A percentile compares a stretch with the other conserved stretches of the same genome.
These are phyloP conservation scores for Enteromius radiatus DNA, from an alignment of 2,797 vertebrate species.

Conservation along the genomic window DNA sequence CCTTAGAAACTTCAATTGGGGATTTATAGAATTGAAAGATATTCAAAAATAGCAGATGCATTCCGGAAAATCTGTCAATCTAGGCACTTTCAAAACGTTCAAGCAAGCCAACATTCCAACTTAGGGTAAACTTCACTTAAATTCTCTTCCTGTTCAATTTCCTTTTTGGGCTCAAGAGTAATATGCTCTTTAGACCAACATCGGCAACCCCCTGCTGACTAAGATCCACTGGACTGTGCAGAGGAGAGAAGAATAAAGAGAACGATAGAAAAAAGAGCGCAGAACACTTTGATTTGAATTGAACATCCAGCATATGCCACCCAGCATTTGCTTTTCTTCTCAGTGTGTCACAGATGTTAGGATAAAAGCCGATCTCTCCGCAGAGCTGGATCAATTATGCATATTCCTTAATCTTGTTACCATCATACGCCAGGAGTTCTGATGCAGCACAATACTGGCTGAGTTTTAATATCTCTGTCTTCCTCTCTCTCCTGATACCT, in stretches of 20 bases:
- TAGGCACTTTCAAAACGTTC: background rate
- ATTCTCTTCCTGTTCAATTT: conserved; percentile 8
- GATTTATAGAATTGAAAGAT: background rate
- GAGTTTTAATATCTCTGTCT: conserved; percentile 57
- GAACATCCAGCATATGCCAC: conserved; percentile 65
- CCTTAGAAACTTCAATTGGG: background rate
- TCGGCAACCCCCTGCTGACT: conserved; percentile 20
- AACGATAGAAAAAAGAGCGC: conserved; percentile 35
- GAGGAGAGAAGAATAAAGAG: conserved; percentile 35
- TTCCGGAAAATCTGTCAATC: background rate
- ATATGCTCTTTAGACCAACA: conserved; percentile 24
- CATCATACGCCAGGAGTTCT: conserved; percentile 67
- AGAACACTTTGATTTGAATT: conserved; percentile 61
- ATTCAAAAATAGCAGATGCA: background rate
- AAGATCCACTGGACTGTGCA: conserved; percentile 57
- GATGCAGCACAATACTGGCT: conserved; percentile 61
- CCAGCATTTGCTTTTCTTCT: conserved; percentile 62
- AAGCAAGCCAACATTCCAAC: background rate
- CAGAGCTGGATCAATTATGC: conserved; percentile 71
- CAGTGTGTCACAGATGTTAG: conserved; percentile 69
- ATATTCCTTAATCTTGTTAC: conserved; percentile 74
- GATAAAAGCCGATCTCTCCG: conserved; percentile 67
- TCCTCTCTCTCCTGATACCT: conserved; percentile 7
- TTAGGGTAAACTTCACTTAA: background rate
- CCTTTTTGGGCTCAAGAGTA: conserved; percentile 3